These are phyloP conservation scores for Drosophila ironensis DNA, from an alignment of 1,140 invertebrate genomes.

Conservation along the genomic window DNA sequence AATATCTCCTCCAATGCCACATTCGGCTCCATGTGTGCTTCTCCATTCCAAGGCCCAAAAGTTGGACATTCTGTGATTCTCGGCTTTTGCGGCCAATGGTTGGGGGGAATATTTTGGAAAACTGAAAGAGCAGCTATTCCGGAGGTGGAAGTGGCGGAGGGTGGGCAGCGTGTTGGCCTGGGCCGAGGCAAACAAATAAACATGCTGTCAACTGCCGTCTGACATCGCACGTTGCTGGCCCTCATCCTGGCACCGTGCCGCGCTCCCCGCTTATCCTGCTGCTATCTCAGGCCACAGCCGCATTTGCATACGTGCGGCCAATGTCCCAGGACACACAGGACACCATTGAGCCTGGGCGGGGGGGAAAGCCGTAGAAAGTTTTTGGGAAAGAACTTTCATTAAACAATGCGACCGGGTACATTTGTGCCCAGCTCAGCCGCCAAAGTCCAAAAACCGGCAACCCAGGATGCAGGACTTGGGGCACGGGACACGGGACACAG, in stretches of 20 bases:
- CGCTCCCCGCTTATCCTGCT: neutral
- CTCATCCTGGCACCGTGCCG: too few species aligned
- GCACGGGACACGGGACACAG: neutral
- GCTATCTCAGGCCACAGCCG: constrained; percentile 42
- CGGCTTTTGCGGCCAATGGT: too few species aligned
- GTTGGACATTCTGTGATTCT: too few species aligned
- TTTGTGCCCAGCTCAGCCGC: constrained; percentile 53
- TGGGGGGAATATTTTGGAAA: too few species aligned
- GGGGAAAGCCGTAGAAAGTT: constrained; percentile 54
- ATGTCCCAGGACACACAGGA: constrained; percentile 60
- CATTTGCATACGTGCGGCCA: constrained; percentile 76
- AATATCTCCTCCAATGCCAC: too few species aligned
- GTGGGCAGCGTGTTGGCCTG: too few species aligned
- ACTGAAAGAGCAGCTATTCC: too few species aligned
- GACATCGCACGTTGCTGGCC: constrained; percentile 55
- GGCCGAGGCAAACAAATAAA: constrained; percentile 69
- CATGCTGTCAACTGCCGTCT: constrained; percentile 78
- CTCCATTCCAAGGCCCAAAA: too few species aligned
- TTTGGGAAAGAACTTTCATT: constrained; percentile 79
- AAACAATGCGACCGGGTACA: constrained; percentile 72
- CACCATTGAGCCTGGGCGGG: too few species aligned
- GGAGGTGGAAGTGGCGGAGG: too few species aligned
- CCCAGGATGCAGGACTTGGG: neutral
- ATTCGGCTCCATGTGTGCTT: too few species aligned
- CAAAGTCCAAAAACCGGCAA: constrained; percentile 35